Percentiles rank a stretch among this genome's conserved stretches.
Evolutionary conservation across 2,797 vertebrate genomes (phyloP).

Genomic region (Phoebastria nigripes): DNA sequence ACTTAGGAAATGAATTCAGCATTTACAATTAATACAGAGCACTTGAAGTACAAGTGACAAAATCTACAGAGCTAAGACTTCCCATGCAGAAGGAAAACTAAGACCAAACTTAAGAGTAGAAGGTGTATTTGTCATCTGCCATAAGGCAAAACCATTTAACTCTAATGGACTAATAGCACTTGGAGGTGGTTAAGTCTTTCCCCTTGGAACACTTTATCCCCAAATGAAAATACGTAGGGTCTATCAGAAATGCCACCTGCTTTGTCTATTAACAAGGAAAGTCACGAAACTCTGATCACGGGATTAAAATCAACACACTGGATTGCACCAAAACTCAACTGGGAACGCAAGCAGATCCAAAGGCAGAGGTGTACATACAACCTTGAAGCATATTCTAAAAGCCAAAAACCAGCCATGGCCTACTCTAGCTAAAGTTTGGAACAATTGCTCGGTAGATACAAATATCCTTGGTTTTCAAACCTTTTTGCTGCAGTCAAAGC

Average conservation of each 20-base stretch:
- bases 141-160: neutral
- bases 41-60: neutral
- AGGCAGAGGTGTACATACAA: neutral
- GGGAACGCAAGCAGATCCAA: neutral
- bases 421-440: neutral
- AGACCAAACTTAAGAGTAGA: neutral
- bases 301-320: neutral
- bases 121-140: neutral
- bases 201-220: neutral
- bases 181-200: neutral
- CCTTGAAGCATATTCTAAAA: neutral
- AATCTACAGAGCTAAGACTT: neutral
- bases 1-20: neutral
- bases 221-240: neutral
- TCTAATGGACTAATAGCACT: neutral
- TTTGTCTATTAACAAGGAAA: neutral
- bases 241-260: neutral
- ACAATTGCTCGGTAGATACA: neutral
- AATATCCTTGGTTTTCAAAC: neutral
- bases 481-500: neutral
- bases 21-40: neutral
- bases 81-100: neutral
- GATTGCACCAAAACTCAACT: neutral
- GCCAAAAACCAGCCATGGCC: neutral
- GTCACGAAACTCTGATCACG: neutral